Evolutionary conservation across 2,113 vertebrate species (phyloP).

Genomic region (Proteles cristata): DNA sequence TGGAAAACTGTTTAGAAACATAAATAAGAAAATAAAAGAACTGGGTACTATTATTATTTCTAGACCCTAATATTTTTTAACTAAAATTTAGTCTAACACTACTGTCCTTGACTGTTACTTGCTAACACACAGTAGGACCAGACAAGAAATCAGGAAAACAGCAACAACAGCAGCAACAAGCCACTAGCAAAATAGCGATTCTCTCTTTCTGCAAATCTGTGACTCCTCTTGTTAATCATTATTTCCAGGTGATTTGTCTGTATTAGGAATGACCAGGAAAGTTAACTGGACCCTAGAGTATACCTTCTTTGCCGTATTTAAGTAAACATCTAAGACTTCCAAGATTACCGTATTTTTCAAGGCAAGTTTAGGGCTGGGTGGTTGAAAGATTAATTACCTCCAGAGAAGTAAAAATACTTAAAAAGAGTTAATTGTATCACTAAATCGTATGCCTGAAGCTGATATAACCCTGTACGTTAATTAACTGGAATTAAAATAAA

Average conservation of each 20-base stretch:
- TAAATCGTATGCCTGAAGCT: not conserved
- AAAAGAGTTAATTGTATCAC: not conserved
- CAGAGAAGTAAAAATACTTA: conserved; percentile 23
- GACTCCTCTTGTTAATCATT: not conserved
- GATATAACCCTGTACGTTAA: not conserved
- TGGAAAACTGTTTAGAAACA: conserved; percentile 6
- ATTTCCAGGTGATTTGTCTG: not conserved
- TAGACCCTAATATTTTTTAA: not conserved
- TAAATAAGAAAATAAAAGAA: not conserved
- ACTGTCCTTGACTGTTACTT: not conserved
- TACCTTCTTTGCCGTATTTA: not conserved
- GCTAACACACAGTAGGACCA: not conserved
- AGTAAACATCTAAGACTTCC: conserved; percentile 39
- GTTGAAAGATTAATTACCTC: not conserved
- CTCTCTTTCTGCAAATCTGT: not conserved
- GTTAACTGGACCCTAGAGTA: not conserved
- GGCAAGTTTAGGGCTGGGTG: not conserved
- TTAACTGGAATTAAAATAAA: not conserved
- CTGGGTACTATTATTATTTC: not conserved
- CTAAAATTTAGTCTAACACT: not conserved
- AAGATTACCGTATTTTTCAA: not conserved
- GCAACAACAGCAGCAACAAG: not conserved
- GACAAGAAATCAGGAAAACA: not conserved
- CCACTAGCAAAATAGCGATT: not conserved
- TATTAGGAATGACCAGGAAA: not conserved